These are phyloP conservation scores for Endomychus coccineus DNA, from an alignment of 2,888 invertebrate species.

Conservation along the genomic window DNA sequence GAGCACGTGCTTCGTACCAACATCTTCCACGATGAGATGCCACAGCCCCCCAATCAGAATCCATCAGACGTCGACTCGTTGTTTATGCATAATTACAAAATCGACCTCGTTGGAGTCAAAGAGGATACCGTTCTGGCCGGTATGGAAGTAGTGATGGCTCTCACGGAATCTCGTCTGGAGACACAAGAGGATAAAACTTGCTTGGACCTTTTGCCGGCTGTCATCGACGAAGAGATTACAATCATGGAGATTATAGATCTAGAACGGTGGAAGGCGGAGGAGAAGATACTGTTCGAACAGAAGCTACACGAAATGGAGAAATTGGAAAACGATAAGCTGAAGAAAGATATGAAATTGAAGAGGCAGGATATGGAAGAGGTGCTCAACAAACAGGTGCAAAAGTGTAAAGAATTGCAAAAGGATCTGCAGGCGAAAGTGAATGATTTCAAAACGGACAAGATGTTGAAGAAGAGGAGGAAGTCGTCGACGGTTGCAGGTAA, in stretches of 20 bases:
- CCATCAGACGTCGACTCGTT: too few relatives aligned
- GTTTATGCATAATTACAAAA: too few relatives aligned
- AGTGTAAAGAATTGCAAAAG: constrained; percentile 50
- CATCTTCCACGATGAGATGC: too few relatives aligned
- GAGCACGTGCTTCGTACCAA: constrained; percentile 26
- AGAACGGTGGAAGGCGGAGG: constrained; percentile 65
- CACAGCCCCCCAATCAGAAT: too few relatives aligned
- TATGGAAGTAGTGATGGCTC: constrained; percentile 26
- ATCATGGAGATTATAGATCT: constrained; percentile 58
- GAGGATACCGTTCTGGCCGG: too few relatives aligned
- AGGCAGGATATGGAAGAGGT: constrained; percentile 16
- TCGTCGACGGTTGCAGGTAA: constrained; percentile 32
- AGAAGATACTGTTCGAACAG: constrained; percentile 55
- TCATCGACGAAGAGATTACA: constrained; percentile 40
- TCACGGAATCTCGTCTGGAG: constrained; percentile 15
- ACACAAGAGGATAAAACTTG: constrained; percentile 13
- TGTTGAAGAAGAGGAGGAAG: constrained; percentile 26
- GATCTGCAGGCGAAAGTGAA: constrained; percentile 52
- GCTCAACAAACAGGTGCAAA: constrained; percentile 28
- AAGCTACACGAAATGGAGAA: constrained; percentile 20
- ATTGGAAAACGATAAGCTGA: constrained; percentile 6
- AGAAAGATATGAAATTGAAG: constrained; percentile 7
- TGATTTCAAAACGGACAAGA: constrained; percentile 37
- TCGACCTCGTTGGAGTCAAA: too few relatives aligned
- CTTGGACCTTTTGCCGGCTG: constrained; percentile 29